Evolutionary conservation across 2,113 vertebrate species (phyloP).

Genomic region (Mellivora capensis): DNA sequence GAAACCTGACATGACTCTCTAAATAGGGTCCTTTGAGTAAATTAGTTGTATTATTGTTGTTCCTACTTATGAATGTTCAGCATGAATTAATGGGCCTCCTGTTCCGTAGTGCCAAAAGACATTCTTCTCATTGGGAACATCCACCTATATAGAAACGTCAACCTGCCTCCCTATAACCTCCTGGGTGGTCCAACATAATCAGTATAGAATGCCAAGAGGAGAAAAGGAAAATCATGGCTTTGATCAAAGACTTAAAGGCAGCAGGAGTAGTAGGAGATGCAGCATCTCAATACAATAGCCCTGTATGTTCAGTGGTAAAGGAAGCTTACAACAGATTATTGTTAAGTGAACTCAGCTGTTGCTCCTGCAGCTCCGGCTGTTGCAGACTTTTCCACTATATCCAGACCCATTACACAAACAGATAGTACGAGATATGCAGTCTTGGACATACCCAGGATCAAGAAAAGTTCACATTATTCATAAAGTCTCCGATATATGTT

Average conservation of each 20-base stretch:
- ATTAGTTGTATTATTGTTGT: not conserved
- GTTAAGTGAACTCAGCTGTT: not conserved
- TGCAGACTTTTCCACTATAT: not conserved
- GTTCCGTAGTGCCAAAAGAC: not conserved
- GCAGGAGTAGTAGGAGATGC: not conserved
- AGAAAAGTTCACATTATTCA: not conserved
- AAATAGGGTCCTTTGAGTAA: not conserved
- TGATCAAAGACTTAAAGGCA: not conserved
- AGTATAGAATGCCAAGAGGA: not conserved
- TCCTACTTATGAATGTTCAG: not conserved
- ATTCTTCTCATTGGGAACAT: not conserved
- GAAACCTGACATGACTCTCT: not conserved
- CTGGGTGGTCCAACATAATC: not conserved
- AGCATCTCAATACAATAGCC: not conserved
- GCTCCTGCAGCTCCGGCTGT: not conserved
- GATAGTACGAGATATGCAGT: not conserved
- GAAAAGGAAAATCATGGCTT: not conserved
- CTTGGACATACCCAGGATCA: not conserved
- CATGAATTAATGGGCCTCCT: not conserved
- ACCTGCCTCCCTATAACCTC: not conserved
- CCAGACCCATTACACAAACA: not conserved
- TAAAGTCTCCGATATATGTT: not conserved
- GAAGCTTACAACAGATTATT: not conserved
- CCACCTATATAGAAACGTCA: not conserved
- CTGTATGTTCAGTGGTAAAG: not conserved